A percentile compares a stretch with the other conserved stretches of the same genome.
Conservation (phyloP, 2,797 vertebrate genomes). For the Ptychobarbus kaznakovi region DNA sequence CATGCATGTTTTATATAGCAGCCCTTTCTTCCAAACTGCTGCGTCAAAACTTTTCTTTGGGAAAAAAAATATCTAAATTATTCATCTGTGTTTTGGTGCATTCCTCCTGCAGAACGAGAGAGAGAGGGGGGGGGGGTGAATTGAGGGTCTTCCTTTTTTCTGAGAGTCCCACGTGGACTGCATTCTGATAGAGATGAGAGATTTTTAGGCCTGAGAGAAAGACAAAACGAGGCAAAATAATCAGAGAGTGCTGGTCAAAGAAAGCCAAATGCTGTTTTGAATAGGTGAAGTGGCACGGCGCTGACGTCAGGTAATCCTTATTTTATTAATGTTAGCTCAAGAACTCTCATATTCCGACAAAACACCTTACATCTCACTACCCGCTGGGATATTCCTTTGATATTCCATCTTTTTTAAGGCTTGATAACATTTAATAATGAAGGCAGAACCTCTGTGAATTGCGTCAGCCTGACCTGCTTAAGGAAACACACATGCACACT, state of each 20-base stretch:
- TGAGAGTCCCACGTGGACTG: conserved; percentile 50
- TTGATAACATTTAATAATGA: conserved; percentile 34
- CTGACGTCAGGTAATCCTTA: conserved; percentile 75
- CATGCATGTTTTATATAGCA: conserved; percentile 78
- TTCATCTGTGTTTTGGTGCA: conserved; percentile 78
- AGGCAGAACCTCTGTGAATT: conserved; percentile 20
- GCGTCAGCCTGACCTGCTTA: conserved; percentile 16
- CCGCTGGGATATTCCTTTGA: conserved; percentile 12
- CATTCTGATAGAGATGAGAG: conserved; percentile 23
- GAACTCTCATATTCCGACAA: conserved; percentile 70
- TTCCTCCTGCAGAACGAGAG: conserved; percentile 63
- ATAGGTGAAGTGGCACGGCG: conserved; percentile 56
- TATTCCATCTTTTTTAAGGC: conserved; percentile 17
- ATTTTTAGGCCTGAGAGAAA: conserved; percentile 15
- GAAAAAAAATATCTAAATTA: conserved; percentile 74
- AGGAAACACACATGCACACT: neutral
- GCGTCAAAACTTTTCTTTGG: conserved; percentile 75
- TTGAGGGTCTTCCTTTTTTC: conserved; percentile 34
- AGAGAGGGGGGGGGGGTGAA: conserved; percentile 6
- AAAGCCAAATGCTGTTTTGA: conserved; percentile 25
- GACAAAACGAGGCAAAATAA: conserved; percentile 4
- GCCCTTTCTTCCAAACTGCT: conserved; percentile 71
- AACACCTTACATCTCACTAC: conserved; percentile 31
- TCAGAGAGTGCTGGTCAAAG: conserved; percentile 9
- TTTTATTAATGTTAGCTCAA: conserved; percentile 79